Evolutionary conservation across 1,140 invertebrate genomes (phyloP).

Genomic region (Drosophila insularis): DNA sequence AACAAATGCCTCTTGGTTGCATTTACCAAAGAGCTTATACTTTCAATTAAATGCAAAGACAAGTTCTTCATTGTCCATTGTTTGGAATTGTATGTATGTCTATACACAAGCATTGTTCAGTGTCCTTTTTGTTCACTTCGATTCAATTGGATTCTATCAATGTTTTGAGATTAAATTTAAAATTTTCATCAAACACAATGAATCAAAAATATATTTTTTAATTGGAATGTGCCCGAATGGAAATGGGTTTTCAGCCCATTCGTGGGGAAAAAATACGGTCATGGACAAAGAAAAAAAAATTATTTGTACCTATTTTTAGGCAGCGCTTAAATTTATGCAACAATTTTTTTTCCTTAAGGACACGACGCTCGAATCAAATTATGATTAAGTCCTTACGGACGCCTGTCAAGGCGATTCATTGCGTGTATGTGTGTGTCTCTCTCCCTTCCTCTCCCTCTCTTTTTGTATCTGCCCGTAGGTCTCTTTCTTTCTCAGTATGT

Average conservation of each 20-base stretch:
- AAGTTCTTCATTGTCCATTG: background rate
- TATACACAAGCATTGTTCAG: background rate
- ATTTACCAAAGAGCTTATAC: background rate
- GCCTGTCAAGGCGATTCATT: slow-evolving; percentile 51
- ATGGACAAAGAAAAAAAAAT: background rate
- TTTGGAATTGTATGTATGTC: background rate
- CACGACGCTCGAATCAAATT: slow-evolving; percentile 58
- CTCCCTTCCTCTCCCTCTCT: background rate
- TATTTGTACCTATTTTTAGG: slow-evolving; percentile 39
- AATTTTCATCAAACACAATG: background rate
- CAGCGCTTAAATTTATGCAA: slow-evolving; percentile 48
- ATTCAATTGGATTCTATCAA: background rate
- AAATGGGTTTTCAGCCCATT: background rate
- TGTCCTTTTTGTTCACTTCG: background rate
- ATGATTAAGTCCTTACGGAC: slow-evolving; percentile 63
- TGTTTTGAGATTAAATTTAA: background rate
- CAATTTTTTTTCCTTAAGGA: slow-evolving; percentile 39
- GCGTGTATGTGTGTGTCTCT: slow-evolving; percentile 15
- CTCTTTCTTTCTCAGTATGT: background rate
- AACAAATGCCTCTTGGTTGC: slow-evolving; percentile 32
- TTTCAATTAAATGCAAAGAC: slow-evolving; percentile 5
- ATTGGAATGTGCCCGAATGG: background rate
- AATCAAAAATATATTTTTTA: background rate
- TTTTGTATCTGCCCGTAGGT: background rate
- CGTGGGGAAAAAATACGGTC: background rate